phyloP scores from a whole-genome alignment of 2,797 vertebrate species.

The Notoglanidium macrostoma region DNA sequence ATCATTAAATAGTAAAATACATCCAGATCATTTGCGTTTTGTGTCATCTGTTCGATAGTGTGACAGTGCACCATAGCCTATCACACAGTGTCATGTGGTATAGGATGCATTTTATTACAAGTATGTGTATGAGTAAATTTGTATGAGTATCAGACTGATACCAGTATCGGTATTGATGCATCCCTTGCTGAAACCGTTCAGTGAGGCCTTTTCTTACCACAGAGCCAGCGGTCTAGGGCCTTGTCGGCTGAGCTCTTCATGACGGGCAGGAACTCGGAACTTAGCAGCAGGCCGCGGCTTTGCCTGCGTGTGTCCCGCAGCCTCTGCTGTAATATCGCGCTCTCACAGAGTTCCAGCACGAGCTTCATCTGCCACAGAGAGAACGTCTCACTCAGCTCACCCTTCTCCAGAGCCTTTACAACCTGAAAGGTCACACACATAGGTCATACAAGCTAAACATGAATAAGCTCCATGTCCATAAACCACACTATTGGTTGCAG shows the following conservation, averaged over 20 bases:
- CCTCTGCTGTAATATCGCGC: slow-evolving; percentile 80
- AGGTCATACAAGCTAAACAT: neutral
- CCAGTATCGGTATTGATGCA: neutral
- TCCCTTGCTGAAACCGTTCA: neutral
- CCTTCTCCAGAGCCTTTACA: slow-evolving; percentile 78
- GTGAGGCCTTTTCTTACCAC: slow-evolving; percentile 71
- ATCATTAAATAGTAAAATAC: neutral
- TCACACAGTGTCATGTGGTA: neutral
- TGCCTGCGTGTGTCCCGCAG: slow-evolving; percentile 66
- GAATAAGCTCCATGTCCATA: neutral
- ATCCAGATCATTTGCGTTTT: neutral
- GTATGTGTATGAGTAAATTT: neutral
- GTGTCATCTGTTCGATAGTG: neutral
- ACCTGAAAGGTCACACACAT: slow-evolving; percentile 70
- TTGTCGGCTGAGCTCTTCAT: slow-evolving; percentile 92
- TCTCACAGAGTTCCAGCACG: slow-evolving; percentile 91
- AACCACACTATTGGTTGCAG: neutral
- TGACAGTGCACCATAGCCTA: neutral
- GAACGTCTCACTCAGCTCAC: slow-evolving; percentile 85
- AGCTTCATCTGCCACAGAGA: slow-evolving; percentile 94
- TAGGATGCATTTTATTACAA: neutral
- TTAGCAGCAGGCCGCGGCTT: slow-evolving; percentile 82
- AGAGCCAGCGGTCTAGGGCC: slow-evolving; percentile 87
- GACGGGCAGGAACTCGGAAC: slow-evolving; percentile 90
- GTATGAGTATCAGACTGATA: neutral